Evolutionary conservation across 2,797 vertebrate species (phyloP), one percentile per base, ranked within the genome.

Genomic region (Ambastaia sidthimunki): DNA sequence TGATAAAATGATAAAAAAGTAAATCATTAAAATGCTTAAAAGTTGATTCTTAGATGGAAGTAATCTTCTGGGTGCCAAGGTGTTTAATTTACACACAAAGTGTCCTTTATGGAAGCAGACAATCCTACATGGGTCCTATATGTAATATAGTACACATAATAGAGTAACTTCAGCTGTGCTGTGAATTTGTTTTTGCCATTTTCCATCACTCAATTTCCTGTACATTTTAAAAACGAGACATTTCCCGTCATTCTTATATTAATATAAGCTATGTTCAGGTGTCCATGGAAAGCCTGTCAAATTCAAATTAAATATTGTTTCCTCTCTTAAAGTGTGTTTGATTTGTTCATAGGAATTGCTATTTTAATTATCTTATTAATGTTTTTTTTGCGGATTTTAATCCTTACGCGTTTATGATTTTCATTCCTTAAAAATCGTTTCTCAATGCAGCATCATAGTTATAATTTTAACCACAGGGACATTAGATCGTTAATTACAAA

Each of bases 241-340:
- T 4, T 52, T 52, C 7, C 18, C 7, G 1, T 52, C 18, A 16
- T 52, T n/a, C 18, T 18, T 16, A 5, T n/a, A n/a, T 19, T 44
- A 7, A n/a, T 74, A 67, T n/a, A 57, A 66, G 50, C 55, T 75
- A 44, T 83, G 71, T 74, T 74, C 37, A 82, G 63, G 69, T 80
- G 41, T 77, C 69, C 15, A 41, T 75, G 37, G 21, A 75, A 60
- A 16, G 57, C 15, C n/a, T 31, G 66, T 18, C 67, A 73, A 80
- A 74, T 69, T 19, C 31, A 48, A 86, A 87, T 88, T 85, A 87
- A 88, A 41, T 23, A n/a, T n/a, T n/a, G 3, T 19, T 16, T 52
- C 18, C 16, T 52, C 50, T 52, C 16, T n/a, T 18, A 52, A 52
- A 52, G 11, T 62, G 52, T 71, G 31, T 21, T 55, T 28, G 41